phyloP scores from a whole-genome alignment of 2,113 vertebrate genomes.

The Poecilia latipinna region DNA sequence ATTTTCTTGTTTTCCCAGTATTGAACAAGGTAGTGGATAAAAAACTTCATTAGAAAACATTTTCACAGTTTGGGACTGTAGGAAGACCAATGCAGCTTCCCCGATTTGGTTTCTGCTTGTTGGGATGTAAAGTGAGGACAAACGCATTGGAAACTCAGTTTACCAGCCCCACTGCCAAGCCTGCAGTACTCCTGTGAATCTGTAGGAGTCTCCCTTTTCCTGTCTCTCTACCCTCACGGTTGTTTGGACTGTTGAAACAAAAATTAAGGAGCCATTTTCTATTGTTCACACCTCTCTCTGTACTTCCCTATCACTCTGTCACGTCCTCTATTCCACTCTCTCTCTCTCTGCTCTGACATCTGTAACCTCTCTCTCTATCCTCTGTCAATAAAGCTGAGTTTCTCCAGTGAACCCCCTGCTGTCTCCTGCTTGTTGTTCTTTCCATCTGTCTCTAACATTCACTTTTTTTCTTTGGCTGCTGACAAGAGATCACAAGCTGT shows the following conservation, averaged over 20 bases:
- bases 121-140: conserved; percentile 40
- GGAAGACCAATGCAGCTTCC: conserved; percentile 33
- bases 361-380: conserved; percentile 71
- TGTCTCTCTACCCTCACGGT: conserved; percentile 60
- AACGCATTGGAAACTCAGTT: conserved; percentile 33
- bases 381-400: conserved; percentile 79
- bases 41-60: conserved; percentile 2
- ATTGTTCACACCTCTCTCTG: conserved; percentile 55
- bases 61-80: conserved; percentile 11
- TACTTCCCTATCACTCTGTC: conserved; percentile 30
- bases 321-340: conserved; percentile 1
- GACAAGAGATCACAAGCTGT: conserved; percentile 49
- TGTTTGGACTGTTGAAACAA: conserved; percentile 67
- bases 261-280: conserved; percentile 73
- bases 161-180: conserved; percentile 66
- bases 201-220: conserved; percentile 61
- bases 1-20: conserved; percentile 7
- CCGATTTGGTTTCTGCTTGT: conserved; percentile 18
- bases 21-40: background rate
- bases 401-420: conserved; percentile 73
- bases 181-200: conserved; percentile 65
- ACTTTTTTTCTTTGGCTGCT: conserved; percentile 68
- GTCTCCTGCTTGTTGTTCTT: conserved; percentile 78
- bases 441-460: conserved; percentile 74
- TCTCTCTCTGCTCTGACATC: conserved; percentile 55